phyloP scores from a whole-genome alignment of 2,888 invertebrate species.

The Ctena decussata region DNA sequence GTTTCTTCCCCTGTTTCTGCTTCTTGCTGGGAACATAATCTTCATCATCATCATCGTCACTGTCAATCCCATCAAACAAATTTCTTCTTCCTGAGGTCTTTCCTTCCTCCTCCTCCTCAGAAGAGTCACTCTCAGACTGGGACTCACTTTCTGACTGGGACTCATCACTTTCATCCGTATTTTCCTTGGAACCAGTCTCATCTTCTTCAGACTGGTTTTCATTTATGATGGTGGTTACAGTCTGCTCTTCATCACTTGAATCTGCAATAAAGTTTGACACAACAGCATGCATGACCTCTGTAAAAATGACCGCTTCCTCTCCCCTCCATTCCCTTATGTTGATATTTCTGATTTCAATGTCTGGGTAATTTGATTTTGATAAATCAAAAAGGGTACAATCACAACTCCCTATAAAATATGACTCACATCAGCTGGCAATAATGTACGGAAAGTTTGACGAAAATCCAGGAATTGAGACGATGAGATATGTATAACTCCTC shows the following conservation, averaged over 20 bases:
- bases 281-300: too few relatives aligned
- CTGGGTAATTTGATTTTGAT: too few relatives aligned
- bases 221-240: constrained; percentile 54
- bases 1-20: constrained; percentile 55
- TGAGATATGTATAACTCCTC: too few relatives aligned
- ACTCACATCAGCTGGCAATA: too few relatives aligned
- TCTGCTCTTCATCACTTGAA: constrained; percentile 43
- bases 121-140: constrained; percentile 24
- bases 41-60: constrained; percentile 74
- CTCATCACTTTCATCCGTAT: constrained; percentile 38
- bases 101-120: background rate
- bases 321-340: too few relatives aligned
- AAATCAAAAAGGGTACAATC: too few relatives aligned
- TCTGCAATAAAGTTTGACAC: constrained; percentile 13
- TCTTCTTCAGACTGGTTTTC: constrained; percentile 81
- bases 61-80: constrained; percentile 60
- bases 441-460: too few relatives aligned
- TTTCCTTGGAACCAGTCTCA: constrained; percentile 40
- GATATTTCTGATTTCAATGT: too few relatives aligned
- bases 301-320: too few relatives aligned
- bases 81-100: background rate
- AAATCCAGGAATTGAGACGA: too few relatives aligned
- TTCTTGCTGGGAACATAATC: constrained; percentile 77
- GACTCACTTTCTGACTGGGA: constrained; percentile 41
- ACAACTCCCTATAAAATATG: too few relatives aligned